phyloP scores from a whole-genome alignment of 35 echinoderm and acorn worm genomes.

The Apostichopus japonicus region DNA sequence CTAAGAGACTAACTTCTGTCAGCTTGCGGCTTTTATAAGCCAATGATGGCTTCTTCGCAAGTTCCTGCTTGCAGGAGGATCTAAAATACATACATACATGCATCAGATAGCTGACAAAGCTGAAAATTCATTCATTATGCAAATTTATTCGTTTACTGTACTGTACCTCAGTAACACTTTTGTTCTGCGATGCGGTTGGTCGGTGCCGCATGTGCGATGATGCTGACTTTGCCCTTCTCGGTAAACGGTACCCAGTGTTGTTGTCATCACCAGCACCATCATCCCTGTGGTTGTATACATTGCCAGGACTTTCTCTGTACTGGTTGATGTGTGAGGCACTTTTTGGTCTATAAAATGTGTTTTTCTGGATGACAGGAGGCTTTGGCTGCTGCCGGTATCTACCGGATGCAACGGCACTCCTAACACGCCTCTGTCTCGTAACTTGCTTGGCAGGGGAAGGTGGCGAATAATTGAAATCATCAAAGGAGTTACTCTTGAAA shows the following conservation, averaged over 20 bases:
- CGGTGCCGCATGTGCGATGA: conserved; percentile 46
- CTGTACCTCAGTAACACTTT: conserved; percentile 68
- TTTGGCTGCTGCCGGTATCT: not conserved
- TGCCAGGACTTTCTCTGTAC: not conserved
- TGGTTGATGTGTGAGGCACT: conserved; percentile 21
- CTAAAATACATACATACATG: no score
- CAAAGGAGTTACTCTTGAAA: conserved; percentile 19
- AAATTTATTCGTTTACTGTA: no score
- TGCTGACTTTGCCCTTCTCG: conserved; percentile 62
- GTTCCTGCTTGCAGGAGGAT: no score
- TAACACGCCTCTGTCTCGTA: conserved; percentile 67
- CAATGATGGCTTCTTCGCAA: no score
- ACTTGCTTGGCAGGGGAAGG: conserved; percentile 47
- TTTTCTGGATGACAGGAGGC: not conserved
- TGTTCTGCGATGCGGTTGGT: conserved; percentile 67
- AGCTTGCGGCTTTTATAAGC: no score
- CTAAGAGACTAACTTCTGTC: no score
- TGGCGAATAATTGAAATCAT: conserved; percentile 24
- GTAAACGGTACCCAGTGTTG: not conserved
- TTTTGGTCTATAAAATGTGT: conserved; percentile 19
- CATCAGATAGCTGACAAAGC: no score
- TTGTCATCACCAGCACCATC: not conserved
- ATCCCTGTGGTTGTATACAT: conserved; percentile 20
- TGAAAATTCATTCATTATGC: no score
- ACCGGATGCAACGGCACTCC: conserved; percentile 64